phyloP scores from a whole-genome alignment of 2,888 invertebrate species.

The Steromphala cineraria region DNA sequence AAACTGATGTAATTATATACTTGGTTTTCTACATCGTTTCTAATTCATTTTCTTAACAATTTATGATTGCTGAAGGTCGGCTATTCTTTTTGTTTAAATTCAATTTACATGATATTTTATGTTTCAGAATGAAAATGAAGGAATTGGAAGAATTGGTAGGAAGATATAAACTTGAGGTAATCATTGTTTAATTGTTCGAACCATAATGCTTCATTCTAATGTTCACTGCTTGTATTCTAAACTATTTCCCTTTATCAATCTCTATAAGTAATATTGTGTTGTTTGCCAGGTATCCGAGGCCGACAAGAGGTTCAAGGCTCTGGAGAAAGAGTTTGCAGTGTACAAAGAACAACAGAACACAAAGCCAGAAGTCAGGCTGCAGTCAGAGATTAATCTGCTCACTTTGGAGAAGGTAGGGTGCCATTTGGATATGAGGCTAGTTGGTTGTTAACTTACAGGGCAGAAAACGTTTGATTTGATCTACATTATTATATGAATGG shows the following conservation, averaged over 20 bases:
- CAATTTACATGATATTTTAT: no score
- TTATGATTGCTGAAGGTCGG: not conserved
- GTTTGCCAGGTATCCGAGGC: constrained; percentile 67
- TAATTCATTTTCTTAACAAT: no score
- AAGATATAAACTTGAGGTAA: constrained; percentile 71
- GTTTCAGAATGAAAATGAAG: constrained; percentile 65
- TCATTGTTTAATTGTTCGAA: not conserved
- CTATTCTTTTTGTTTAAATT: constrained; percentile 30
- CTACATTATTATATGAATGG: no score
- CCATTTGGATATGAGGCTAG: not conserved
- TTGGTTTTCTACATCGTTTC: no score
- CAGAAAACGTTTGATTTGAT: no score
- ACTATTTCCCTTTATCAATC: no score
- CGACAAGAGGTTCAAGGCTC: constrained; percentile 65
- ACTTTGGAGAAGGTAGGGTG: constrained; percentile 73
- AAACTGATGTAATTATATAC: no score
- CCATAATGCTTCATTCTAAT: no score
- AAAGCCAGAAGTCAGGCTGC: constrained; percentile 74
- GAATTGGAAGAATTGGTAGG: constrained; percentile 69
- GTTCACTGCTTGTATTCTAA: no score
- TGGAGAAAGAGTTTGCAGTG: constrained; percentile 70
- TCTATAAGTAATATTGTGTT: not conserved
- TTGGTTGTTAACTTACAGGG: no score
- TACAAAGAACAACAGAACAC: constrained; percentile 72
- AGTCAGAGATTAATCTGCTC: constrained; percentile 75